A percentile compares a stretch with the other conserved stretches of the same genome.
These are phyloP conservation scores for Pollicipes pollicipes DNA, from an alignment of 1,140 invertebrate species.

Conservation along the genomic window DNA sequence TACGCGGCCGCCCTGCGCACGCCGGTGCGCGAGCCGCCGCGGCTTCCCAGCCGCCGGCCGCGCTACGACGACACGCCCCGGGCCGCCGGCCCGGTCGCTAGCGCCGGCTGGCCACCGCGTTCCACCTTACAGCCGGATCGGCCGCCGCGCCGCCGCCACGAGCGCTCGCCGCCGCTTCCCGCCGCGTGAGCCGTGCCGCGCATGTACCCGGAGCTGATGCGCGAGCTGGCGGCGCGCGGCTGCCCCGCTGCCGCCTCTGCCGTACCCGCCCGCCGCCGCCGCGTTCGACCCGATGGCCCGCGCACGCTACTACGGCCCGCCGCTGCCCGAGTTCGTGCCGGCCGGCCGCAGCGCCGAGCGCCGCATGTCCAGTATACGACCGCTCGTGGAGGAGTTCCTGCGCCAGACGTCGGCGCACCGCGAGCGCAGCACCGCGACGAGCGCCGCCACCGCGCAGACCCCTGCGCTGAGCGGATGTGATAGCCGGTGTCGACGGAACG, in stretches of 20 bases:
- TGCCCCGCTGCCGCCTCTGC: constrained; percentile 14
- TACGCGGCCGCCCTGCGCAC: background rate
- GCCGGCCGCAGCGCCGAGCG: constrained; percentile 17
- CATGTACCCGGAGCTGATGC: constrained; percentile 26
- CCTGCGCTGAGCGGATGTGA: constrained; percentile 39
- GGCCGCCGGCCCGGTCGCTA: constrained; percentile 40
- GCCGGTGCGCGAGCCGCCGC: constrained; percentile 24
- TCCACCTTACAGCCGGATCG: background rate
- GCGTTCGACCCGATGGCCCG: constrained; percentile 52
- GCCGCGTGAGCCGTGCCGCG: constrained; percentile 17
- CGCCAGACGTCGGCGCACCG: constrained; percentile 54
- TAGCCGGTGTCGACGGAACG: constrained; percentile 75
- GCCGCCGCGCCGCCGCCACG: constrained; percentile 39
- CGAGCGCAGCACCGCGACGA: constrained; percentile 30
- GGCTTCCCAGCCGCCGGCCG: constrained; percentile 49
- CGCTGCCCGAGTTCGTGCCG: constrained; percentile 33
- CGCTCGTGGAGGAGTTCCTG: constrained; percentile 73
- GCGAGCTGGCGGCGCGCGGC: constrained; percentile 29
- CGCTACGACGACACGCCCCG: constrained; percentile 55
- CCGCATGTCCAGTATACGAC: constrained; percentile 40
- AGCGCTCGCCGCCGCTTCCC: constrained; percentile 17
- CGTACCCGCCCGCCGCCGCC: constrained; percentile 30
- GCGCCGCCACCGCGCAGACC: constrained; percentile 32
- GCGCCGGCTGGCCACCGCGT: constrained; percentile 19
- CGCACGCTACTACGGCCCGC: constrained; percentile 56